Conservation (phyloP, 2,797 vertebrate species). For the Lepilemur ruficaudatus region DNA sequence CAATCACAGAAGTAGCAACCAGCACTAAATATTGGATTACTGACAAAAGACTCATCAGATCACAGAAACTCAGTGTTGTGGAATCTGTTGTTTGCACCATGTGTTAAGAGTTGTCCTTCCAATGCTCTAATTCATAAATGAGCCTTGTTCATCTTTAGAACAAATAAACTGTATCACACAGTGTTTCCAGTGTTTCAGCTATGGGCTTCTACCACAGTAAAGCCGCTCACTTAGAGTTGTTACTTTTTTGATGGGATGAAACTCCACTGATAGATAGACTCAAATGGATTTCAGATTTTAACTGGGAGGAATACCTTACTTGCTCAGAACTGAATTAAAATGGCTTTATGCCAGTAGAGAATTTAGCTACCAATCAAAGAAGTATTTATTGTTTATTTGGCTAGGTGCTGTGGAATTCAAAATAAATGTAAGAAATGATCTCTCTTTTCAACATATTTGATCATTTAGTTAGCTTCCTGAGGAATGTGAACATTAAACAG, state of each 20-base stretch:
- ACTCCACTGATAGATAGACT: neutral
- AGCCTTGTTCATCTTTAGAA: conserved; percentile 38
- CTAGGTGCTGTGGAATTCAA: neutral
- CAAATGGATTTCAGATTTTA: conserved; percentile 21
- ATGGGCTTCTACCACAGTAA: neutral
- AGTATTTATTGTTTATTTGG: neutral
- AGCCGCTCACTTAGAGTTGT: neutral
- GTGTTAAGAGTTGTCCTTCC: neutral
- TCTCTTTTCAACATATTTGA: neutral
- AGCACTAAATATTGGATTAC: neutral
- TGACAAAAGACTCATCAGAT: neutral
- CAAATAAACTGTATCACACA: neutral
- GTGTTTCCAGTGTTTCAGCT: neutral
- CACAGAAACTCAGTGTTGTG: neutral
- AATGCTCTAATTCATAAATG: neutral
- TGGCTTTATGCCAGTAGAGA: neutral
- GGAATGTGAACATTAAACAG: neutral
- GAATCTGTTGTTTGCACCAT: neutral
- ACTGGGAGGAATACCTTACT: neutral
- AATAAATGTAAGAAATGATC: neutral
- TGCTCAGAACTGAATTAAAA: neutral
- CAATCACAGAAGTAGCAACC: neutral
- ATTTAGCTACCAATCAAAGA: neutral
- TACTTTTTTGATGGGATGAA: neutral
- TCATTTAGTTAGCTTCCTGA: neutral